Conservation (phyloP, 2,888 invertebrate species). For the Malthinus flaveolus region DNA sequence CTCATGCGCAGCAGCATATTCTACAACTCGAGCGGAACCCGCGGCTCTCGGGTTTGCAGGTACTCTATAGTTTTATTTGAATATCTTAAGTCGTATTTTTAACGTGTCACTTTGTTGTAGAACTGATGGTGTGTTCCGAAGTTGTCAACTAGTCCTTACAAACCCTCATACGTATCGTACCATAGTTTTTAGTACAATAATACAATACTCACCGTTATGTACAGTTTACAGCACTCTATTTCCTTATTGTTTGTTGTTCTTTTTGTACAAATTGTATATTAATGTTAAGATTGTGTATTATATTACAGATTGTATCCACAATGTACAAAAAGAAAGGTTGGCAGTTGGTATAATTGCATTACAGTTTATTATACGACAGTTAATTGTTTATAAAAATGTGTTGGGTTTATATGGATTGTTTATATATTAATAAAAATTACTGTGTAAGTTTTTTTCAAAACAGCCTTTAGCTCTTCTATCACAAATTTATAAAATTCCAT, state of each 20-base stretch:
- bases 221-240: conserved; percentile 50
- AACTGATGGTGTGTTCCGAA: conserved; percentile 60
- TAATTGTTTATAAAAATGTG: conserved; percentile 45
- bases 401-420: conserved; percentile 57
- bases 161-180: conserved; percentile 52
- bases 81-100: conserved; percentile 13
- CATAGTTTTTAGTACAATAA: conserved; percentile 44
- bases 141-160: conserved; percentile 52
- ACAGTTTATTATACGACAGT: conserved; percentile 34
- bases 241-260: conserved; percentile 28
- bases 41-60: conserved; percentile 72
- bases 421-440: conserved; percentile 41
- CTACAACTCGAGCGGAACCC: conserved; percentile 78
- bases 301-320: conserved; percentile 41
- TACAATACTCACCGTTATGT: conserved; percentile 54
- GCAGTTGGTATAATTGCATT: conserved; percentile 27
- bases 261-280: conserved; percentile 40
- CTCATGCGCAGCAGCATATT: conserved; percentile 82
- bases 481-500: too few relatives aligned
- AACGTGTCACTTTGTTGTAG: conserved; percentile 50
- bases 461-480: too few relatives aligned
- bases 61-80: neutral
- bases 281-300: conserved; percentile 32
- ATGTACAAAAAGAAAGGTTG: conserved; percentile 46
- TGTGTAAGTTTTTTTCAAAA: conserved; percentile 8